phyloP scores from a whole-genome alignment of 2,888 invertebrate species.

The Malthinus seriepunctatus region DNA sequence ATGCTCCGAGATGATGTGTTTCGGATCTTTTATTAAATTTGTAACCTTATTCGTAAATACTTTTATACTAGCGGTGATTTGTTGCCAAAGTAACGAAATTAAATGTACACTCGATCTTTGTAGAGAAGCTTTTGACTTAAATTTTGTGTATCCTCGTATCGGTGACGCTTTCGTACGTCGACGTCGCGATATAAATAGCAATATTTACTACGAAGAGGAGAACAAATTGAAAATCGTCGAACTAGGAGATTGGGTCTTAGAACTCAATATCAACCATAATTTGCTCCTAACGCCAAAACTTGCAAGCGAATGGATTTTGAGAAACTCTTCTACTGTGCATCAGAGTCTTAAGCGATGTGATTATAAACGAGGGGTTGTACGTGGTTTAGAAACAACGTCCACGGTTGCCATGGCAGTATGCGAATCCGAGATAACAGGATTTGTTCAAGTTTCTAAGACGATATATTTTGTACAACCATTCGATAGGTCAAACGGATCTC shows the following conservation, averaged over 20 bases:
- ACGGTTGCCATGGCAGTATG: constrained; percentile 46
- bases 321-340: constrained; percentile 31
- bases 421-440: constrained; percentile 40
- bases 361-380: constrained; percentile 43
- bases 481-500: constrained; percentile 27
- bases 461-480: constrained; percentile 44
- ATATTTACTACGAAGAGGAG: constrained; percentile 37
- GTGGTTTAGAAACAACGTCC: constrained; percentile 39
- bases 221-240: constrained; percentile 40
- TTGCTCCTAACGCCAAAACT: constrained; percentile 40
- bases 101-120: constrained; percentile 15
- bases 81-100: constrained; percentile 4
- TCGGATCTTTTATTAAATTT: not conserved
- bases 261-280: constrained; percentile 42
- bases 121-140: constrained; percentile 24
- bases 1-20: constrained; percentile 14
- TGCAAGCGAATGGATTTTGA: constrained; percentile 40
- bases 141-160: constrained; percentile 40
- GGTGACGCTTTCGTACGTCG: constrained; percentile 28
- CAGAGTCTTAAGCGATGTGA: constrained; percentile 38
- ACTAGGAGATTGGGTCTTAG: constrained; percentile 43
- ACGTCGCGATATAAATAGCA: constrained; percentile 36
- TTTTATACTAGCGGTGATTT: not conserved
- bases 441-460: constrained; percentile 39
- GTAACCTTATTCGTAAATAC: not conserved